Evolutionary conservation across 2,797 vertebrate species (phyloP).

Genomic region (Fratercula arctica): DNA sequence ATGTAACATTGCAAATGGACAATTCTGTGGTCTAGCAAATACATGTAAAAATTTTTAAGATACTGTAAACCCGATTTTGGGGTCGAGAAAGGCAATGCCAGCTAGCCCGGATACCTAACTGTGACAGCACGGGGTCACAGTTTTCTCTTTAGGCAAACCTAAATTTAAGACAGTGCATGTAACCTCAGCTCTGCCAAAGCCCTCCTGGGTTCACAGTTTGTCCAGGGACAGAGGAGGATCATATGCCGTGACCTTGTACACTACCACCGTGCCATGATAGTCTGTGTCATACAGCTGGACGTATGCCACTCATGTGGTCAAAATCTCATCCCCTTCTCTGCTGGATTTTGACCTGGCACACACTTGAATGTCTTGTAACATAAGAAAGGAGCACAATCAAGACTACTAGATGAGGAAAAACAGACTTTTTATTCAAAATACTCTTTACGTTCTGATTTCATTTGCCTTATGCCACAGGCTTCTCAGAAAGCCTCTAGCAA

Average conservation of each 20-base stretch:
- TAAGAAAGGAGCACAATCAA: neutral
- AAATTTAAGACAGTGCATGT: neutral
- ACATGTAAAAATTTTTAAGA: neutral
- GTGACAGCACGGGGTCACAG: neutral
- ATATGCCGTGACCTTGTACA: neutral
- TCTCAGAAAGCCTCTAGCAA: neutral
- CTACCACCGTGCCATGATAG: neutral
- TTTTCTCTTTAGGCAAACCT: slow-evolving; percentile 20
- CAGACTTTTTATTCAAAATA: neutral
- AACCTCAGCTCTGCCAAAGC: neutral
- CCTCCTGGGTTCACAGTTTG: slow-evolving; percentile 21
- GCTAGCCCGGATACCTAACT: neutral
- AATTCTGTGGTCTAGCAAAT: neutral
- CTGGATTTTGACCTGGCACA: neutral
- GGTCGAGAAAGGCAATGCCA: neutral
- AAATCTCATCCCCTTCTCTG: neutral
- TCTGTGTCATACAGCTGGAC: neutral
- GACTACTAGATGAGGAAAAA: neutral
- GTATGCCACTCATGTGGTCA: neutral
- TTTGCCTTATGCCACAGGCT: neutral
- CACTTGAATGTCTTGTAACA: neutral
- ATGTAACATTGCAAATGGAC: neutral
- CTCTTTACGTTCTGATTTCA: neutral
- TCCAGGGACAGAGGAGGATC: slow-evolving; percentile 10
- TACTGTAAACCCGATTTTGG: neutral